Percentiles rank a stretch among this genome's conserved stretches.
These are phyloP conservation scores for Hydriomena furcata DNA, from an alignment of 2,888 invertebrate species.

Conservation along the genomic window DNA sequence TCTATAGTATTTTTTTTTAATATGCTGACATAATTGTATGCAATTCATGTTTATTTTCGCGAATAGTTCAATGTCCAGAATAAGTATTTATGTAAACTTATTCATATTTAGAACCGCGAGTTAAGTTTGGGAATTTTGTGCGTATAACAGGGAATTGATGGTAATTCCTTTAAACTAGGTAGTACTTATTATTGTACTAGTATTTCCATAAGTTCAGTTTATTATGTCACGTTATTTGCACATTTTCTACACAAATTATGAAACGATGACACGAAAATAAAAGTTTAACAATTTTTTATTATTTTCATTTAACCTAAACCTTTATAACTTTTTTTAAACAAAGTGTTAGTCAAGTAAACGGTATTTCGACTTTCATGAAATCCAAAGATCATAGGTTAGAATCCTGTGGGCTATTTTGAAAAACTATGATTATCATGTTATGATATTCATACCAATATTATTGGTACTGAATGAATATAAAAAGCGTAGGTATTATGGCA, in stretches of 20 bases:
- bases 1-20: conserved; percentile 67
- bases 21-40: conserved; percentile 29
- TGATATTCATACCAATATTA: too few relatives aligned
- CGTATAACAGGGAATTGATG: conserved; percentile 30
- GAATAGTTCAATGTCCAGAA: conserved; percentile 5
- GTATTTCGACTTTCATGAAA: too few relatives aligned
- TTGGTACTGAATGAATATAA: too few relatives aligned
- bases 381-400: too few relatives aligned
- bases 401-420: too few relatives aligned
- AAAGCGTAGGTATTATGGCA: too few relatives aligned
- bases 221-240: conserved; percentile 72
- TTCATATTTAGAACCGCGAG: background rate
- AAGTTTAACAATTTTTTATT: conserved; percentile 50
- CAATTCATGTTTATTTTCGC: conserved; percentile 1
- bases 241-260: conserved; percentile 77
- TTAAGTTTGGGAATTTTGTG: background rate
- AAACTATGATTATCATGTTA: too few relatives aligned
- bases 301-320: background rate
- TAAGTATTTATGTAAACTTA: conserved; percentile 1
- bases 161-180: conserved; percentile 47
- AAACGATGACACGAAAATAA: conserved; percentile 76
- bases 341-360: too few relatives aligned
- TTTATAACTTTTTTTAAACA: background rate
- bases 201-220: conserved; percentile 65
- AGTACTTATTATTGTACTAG: conserved; percentile 57